Evolutionary conservation across 1,140 invertebrate species (phyloP), one percentile per base, ranked within the genome.

Genomic region (Drosophila santomea): DNA sequence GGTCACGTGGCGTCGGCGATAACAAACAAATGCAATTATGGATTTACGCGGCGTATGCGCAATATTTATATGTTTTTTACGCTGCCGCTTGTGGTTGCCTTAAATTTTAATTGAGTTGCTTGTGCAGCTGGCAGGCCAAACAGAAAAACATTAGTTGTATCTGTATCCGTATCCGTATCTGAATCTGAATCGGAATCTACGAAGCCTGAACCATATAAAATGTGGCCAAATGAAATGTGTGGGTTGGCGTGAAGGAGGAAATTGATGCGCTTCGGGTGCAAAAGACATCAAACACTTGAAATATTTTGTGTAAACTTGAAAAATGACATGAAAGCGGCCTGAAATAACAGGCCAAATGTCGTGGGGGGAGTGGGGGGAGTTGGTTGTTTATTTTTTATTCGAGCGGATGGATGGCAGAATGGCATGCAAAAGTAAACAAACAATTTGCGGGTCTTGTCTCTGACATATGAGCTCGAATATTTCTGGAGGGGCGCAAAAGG

Each of bases 231-330:
- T 7, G 7, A 32, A 32, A 32, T 32, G 28, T 10, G 28, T 32
- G 7, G 28, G 7, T 0, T 32, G 28, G 28, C 28, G 28, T 32
- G 28, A 32, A 32, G 28, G 12, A 44, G 55, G 54, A 82, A 88
- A 88, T 86, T 86, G 75, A 88, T 83, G 83, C 83, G 71, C 79
- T 81, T 79, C 73, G 83, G 78, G 74, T 86, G 82, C 62, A 69
- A 79, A 88, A 79, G 83, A 83, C 83, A 86, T 83, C 79, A 86
- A 86, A 83, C 83, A 88, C 84, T 86, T 69, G 75, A 88, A 80
- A 83, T 88, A 86, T 88, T 86, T 86, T 83, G 79, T 88, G 83
- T 80, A 83, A 88, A 86, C 83, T 86, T 86, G 83, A 86, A 86
- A 86, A 86, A 86, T 88, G 75, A 86, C 83, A 88, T 82, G 71